Evolutionary conservation across 1,140 invertebrate species (phyloP).

Genomic region (Cherax quadricarinatus): DNA sequence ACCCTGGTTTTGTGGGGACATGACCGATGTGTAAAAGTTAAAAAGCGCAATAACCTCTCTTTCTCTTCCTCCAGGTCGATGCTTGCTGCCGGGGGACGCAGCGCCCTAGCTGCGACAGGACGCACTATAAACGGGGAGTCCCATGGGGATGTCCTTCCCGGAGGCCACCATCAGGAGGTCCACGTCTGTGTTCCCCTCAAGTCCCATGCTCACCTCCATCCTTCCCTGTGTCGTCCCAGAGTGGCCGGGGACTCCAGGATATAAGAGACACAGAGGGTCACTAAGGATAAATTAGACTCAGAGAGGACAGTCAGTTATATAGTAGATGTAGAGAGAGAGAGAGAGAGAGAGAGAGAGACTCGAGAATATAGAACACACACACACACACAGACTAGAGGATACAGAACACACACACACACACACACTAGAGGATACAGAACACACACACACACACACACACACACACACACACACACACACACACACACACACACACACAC

Average conservation of each 20-base stretch:
- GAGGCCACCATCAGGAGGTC: constrained; percentile 11
- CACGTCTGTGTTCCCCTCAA: constrained; percentile 38
- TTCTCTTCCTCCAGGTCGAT: background rate
- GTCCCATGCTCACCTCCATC: background rate
- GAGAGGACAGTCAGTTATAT: background rate
- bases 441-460: too few species aligned
- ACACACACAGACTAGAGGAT: too few species aligned
- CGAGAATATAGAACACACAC: background rate
- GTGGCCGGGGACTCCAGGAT: background rate
- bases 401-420: too few species aligned
- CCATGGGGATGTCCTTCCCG: background rate
- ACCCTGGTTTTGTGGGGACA: too few species aligned
- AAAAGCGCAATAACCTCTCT: background rate
- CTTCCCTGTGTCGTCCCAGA: background rate
- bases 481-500: too few species aligned
- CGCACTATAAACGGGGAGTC: background rate
- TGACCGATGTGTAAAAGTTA: too few species aligned
- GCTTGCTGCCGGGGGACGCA: background rate
- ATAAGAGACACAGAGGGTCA: background rate
- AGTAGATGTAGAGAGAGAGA: too few species aligned
- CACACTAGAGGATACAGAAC: too few species aligned
- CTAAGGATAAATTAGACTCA: too few species aligned
- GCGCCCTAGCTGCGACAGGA: background rate
- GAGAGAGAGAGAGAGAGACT: background rate
- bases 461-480: too few species aligned